Conservation (phyloP, 37 sponge, comb jelly and placozoan genomes). For the Theonella swinhoei region DNA sequence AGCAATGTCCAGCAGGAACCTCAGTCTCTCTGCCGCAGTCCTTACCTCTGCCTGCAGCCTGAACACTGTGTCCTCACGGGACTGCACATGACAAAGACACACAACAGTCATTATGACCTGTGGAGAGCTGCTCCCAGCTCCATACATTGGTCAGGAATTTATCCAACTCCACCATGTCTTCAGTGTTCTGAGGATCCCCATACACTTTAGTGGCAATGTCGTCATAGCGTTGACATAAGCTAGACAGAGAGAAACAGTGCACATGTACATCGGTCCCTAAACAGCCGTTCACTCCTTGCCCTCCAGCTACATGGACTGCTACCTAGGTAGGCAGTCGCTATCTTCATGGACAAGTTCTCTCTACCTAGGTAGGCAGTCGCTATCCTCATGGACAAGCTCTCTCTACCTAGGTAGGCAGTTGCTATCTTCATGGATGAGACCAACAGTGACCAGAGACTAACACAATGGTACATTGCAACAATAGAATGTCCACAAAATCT, state of each 20-base stretch:
- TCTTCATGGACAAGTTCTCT: no score
- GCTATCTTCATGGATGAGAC: no score
- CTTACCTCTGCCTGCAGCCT: conserved; percentile 72
- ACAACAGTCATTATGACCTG: neutral
- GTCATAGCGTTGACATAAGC: conserved; percentile 88
- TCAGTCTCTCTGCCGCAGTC: conserved; percentile 79
- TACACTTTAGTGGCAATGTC: conserved; percentile 79
- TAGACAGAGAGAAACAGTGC: conserved; percentile 18
- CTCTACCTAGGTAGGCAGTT: no score
- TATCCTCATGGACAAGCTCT: no score
- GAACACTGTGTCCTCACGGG: conserved; percentile 72
- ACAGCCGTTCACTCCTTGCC: no score
- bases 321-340: no score
- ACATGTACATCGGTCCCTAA: neutral
- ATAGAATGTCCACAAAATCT: no score
- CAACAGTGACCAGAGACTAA: no score
- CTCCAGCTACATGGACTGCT: no score
- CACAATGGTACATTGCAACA: no score
- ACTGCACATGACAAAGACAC: conserved; percentile 19
- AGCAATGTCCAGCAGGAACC: conserved; percentile 91
- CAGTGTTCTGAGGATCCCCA: conserved; percentile 82
- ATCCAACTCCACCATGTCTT: conserved; percentile 78
- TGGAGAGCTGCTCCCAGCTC: neutral
- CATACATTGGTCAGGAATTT: conserved; percentile 83
- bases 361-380: no score